Evolutionary conservation across 1,140 invertebrate species (phyloP), one percentile per base, ranked within the genome.

Genomic region (Chrysomallon squamiferum): DNA sequence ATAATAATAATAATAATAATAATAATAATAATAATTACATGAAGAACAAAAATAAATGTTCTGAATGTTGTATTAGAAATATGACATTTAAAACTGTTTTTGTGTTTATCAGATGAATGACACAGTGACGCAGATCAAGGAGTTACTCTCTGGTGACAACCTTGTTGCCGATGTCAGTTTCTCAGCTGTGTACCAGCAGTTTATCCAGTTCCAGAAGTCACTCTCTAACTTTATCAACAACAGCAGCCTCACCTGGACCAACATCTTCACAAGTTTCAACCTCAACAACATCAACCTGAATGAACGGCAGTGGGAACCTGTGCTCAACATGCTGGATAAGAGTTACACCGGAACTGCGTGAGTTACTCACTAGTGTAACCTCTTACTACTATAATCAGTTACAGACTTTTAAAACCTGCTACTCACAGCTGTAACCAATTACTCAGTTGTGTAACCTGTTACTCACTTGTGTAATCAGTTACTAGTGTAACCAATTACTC

Each of bases 321-420:
- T 66, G 2, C 29, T 66, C n/a, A 58, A 66, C 22, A 60, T 60
- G 65, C 32, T 66, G 58, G 52, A 66, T 32, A 27, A 27, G n/a
- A 66, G 60, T 47, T 66, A 61, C 29, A 3, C 57, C n/a, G 54
- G 35, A 15, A 29, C 62, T 27, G 52, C 35, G 62, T 64, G 25
- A 27, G 62, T 63, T 2, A 18, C 25, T 15, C n/a, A n/a, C n/a
- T n/a, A n/a, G n/a, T n/a, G n/a, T n/a, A n/a, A n/a, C n/a, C n/a
- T n/a, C n/a, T n/a, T n/a, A n/a, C n/a, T n/a, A n/a, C n/a, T n/a
- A n/a, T n/a, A n/a, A n/a, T n/a, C n/a, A n/a, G n/a, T n/a, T n/a
- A n/a, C n/a, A n/a, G n/a, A n/a, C n/a, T n/a, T n/a, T n/a, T n/a
- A n/a, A n/a, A n/a, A n/a, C n/a, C n/a, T n/a, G n/a, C n/a, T n/a